Base-by-base conservation (phyloP, 2,797 vertebrate genomes). In the Peromyscus attwateri region DNA sequence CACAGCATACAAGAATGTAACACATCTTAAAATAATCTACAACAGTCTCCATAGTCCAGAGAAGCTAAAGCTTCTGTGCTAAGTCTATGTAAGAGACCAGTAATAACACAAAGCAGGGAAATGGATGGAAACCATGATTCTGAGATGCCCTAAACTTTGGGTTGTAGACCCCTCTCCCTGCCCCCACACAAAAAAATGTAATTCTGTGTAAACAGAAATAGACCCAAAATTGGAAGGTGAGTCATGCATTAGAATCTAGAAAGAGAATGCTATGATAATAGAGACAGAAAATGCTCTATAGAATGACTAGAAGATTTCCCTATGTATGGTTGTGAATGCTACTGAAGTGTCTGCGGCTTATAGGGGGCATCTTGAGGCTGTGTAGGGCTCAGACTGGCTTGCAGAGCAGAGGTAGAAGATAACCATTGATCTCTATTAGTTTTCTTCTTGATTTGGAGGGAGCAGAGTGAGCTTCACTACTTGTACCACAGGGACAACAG, bases 401-500 rank as follows among this genome's bases (percentile, higher is more conserved):
- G 37, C 7, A 55, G 43, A 49, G 66, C 73, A 70, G n/a, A 10
- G 21, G 10, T 8, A 13, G 46, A 89, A 71, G 52, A 7, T 37
- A 89, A 40, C 62, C 57, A 16, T 21, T 93, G 31, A 16, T 87
- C 40, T 82, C 29, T 46, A 2, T 34, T 64, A 31, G 9, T 29
- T 92, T 92, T 81, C 37, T 87, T 91, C 34, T 64, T 17, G 13
- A n/a, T 84, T 91, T 75, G 37, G 43, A 73, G 57, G 76, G n/a
- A 85, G 60, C 27, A 94, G 75, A 46, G 70, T 76, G 43, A 91
- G 3, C 0, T 88, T 19, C 57, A 25, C 16, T 79, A 9, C 12
- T 55, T 55, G 11, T n/a, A n/a, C n/a, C 8, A 29, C 12, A 27
- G 52, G 71, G 64, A 37, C 19, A 80, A 62, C 31, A 52, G 76